Conservation (phyloP, 1,140 invertebrate genomes). For the Heliconius eleuchia region DNA sequence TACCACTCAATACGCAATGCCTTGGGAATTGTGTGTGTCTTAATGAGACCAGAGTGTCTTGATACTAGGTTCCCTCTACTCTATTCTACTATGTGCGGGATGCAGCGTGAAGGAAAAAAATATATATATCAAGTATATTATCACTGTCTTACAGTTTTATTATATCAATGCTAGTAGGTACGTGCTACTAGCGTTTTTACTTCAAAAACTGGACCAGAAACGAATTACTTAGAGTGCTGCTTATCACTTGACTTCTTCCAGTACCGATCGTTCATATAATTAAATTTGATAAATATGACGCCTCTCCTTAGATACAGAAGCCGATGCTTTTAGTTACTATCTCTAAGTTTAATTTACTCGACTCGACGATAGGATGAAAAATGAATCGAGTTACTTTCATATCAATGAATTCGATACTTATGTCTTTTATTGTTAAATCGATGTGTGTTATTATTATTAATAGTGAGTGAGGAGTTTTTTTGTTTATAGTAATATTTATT, state of each 20-base stretch:
- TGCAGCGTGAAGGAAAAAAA: too few species aligned
- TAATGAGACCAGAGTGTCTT: too few species aligned
- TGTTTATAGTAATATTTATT: background rate
- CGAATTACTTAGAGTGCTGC: constrained; percentile 22
- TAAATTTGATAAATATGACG: constrained; percentile 75
- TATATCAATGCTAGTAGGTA: background rate
- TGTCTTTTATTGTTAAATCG: constrained; percentile 16
- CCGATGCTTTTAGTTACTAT: constrained; percentile 74
- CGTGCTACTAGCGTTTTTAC: constrained; percentile 2
- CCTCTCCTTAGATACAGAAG: constrained; percentile 69
- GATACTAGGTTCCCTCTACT: too few species aligned
- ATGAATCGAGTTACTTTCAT: constrained; percentile 52
- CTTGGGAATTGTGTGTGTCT: too few species aligned
- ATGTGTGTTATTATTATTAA: background rate
- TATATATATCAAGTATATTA: too few species aligned
- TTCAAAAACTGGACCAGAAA: constrained; percentile 31
- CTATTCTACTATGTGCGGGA: too few species aligned
- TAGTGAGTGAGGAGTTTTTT: too few species aligned
- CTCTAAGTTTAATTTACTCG: constrained; percentile 62
- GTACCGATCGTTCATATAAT: constrained; percentile 73
- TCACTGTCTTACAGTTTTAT: background rate
- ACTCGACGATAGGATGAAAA: constrained; percentile 46
- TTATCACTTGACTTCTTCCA: constrained; percentile 42
- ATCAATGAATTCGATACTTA: constrained; percentile 23
- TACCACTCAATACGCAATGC: too few species aligned